Percentiles rank a stretch among this genome's conserved stretches.
Evolutionary conservation across 2,113 vertebrate genomes (phyloP).

Genomic region (Hippocampus zosterae): DNA sequence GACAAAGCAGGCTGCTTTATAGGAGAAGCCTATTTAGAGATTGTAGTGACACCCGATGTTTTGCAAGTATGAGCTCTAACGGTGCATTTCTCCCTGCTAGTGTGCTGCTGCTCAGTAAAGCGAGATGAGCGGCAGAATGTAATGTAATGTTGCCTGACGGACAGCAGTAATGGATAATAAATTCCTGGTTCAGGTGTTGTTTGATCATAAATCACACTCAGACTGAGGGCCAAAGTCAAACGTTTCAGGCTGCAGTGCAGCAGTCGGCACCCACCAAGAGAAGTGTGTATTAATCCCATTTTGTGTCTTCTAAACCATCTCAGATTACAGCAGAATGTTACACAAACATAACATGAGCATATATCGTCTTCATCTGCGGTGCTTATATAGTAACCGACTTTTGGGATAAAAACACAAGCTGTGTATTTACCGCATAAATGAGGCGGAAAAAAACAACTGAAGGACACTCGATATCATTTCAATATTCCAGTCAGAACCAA

Average conservation of each 20-base stretch:
- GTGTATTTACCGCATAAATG: conserved; percentile 12
- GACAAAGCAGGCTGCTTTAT: neutral
- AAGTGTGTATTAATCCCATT: conserved; percentile 44
- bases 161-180: conserved; percentile 71
- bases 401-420: conserved; percentile 32
- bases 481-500: conserved; percentile 25
- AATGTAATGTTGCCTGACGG: conserved; percentile 65
- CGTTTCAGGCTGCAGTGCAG: conserved; percentile 60
- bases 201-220: conserved; percentile 69
- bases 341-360: conserved; percentile 19
- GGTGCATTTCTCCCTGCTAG: conserved; percentile 31
- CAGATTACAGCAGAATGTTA: conserved; percentile 27
- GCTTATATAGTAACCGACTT: conserved; percentile 25
- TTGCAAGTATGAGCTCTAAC: conserved; percentile 43
- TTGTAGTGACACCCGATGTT: conserved; percentile 15
- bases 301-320: conserved; percentile 30
- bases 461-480: conserved; percentile 33
- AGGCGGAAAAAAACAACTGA: conserved; percentile 8
- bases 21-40: conserved; percentile 5
- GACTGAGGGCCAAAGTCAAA: conserved; percentile 61
- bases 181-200: conserved; percentile 66
- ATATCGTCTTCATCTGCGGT: conserved; percentile 17
- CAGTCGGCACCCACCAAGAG: conserved; percentile 37
- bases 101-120: conserved; percentile 34
- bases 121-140: conserved; percentile 56